phyloP scores from a whole-genome alignment of 2,113 vertebrate species.

The Larimichthys crocea region DNA sequence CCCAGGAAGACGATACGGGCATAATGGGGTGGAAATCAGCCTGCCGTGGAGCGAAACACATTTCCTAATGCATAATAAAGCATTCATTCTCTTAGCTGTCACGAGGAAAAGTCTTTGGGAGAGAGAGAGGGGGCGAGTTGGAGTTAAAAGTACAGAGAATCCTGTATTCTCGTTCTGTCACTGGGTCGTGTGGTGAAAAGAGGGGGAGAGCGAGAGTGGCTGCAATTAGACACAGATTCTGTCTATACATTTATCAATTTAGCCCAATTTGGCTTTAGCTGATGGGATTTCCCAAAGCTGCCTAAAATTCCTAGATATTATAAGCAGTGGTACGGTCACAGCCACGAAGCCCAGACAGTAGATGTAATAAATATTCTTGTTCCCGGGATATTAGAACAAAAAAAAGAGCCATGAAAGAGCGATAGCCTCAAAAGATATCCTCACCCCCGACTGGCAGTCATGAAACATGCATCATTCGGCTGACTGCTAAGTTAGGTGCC shows the following conservation, averaged over 20 bases:
- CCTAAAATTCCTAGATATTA: not conserved
- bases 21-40: slow-evolving; percentile 72
- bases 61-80: slow-evolving; percentile 73
- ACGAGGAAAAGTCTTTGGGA: slow-evolving; percentile 56
- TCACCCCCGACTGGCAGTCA: not conserved
- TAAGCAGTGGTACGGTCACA: not conserved
- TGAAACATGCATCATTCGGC: not conserved
- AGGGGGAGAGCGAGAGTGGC: not conserved
- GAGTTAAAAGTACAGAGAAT: slow-evolving; percentile 69
- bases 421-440: not conserved
- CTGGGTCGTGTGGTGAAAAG: slow-evolving; percentile 3
- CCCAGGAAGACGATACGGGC: slow-evolving; percentile 66
- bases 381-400: not conserved
- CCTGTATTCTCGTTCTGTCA: slow-evolving; percentile 57
- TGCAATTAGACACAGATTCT: slow-evolving; percentile 12
- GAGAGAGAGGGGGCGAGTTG: slow-evolving; percentile 38
- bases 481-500: not conserved
- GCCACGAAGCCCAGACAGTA: not conserved
- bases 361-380: not conserved
- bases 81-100: slow-evolving; percentile 67
- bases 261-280: slow-evolving; percentile 9
- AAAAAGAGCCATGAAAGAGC: not conserved
- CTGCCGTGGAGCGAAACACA: slow-evolving; percentile 62
- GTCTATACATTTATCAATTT: slow-evolving; percentile 22
- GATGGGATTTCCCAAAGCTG: not conserved